Evolutionary conservation across 2,113 vertebrate species (phyloP), one percentile per base, ranked within the genome.

Genomic region (Salvator merianae): DNA sequence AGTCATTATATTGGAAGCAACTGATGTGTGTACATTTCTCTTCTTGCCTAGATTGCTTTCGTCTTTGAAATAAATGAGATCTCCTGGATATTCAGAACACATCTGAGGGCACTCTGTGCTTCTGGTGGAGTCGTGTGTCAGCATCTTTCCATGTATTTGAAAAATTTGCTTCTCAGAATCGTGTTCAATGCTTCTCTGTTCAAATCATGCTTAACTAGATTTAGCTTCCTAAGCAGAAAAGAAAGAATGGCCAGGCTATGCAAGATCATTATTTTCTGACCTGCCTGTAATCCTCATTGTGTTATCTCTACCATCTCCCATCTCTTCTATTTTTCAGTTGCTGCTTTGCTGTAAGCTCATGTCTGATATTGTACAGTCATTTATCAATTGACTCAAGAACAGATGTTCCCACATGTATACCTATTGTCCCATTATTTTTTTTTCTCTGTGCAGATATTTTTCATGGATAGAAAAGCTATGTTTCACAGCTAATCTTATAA

Each of bases 341-440:
- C 36, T 34, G 28, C 38, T 47, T 62, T 84, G 69, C 68, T 72
- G 40, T 36, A 40, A 40, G 53, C 38, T 72, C 55, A 62, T 50
- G 10, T n/a, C 53, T 82, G 53, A 65, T 77, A 65, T 26, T 65
- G 38, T 77, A 30, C 13, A 81, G 53, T 63, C 43, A 69, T 82
- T 86, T 69, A 77, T 82, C 73, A 77, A 40, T 32, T 70, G 36
- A 71, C 66, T 65, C 40, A 47, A 53, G 38, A 63, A 50, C 66
- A 77, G 80, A 28, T 72, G 53, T 38, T 82, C 74, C 68, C 74
- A 32, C 72, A 66, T 73, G 80, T 38, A 77, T 40, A 78, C 13
- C 78, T 7, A 1, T 30, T 81, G 47, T 36, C 10, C 18, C 50
- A 1, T 0, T 72, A 32, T 36, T 69, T 36, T 36, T 13, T 12